Conservation (phyloP, 2,888 invertebrate species). For the Eupithecia insigniata region DNA sequence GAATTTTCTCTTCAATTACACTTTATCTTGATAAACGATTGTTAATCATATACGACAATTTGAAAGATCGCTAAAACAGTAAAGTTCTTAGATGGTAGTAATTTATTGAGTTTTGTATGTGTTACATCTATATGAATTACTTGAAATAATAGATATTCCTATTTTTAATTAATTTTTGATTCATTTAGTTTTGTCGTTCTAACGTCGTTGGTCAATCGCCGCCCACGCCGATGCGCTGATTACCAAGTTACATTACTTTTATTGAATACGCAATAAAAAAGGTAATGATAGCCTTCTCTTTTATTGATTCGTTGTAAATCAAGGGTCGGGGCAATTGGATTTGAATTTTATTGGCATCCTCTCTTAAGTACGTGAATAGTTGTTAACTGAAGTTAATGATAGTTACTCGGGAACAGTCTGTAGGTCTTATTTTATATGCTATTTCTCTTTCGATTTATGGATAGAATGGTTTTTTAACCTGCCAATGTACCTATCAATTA, state of each 20-base stretch:
- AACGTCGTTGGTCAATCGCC: slow-evolving; percentile 45
- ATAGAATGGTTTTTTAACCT: neutral
- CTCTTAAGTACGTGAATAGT: slow-evolving; percentile 69
- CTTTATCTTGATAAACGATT: neutral
- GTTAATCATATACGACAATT: neutral
- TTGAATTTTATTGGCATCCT: slow-evolving; percentile 78
- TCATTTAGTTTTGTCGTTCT: slow-evolving; percentile 40
- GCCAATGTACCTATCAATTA: neutral
- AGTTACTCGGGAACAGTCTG: slow-evolving; percentile 54
- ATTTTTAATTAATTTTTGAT: neutral
- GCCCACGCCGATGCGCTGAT: slow-evolving; percentile 57
- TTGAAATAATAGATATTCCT: neutral
- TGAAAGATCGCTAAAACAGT: slow-evolving; percentile 55
- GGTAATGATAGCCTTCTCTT: slow-evolving; percentile 80
- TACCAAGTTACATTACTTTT: slow-evolving; percentile 77
- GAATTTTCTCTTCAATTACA: neutral
- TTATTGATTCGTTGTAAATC: slow-evolving; percentile 83
- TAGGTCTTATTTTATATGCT: slow-evolving; percentile 13
- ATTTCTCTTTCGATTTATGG: slow-evolving; percentile 7
- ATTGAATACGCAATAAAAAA: slow-evolving; percentile 79
- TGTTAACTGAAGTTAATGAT: slow-evolving; percentile 70
- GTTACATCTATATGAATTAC: neutral
- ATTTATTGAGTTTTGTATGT: neutral
- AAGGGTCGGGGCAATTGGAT: slow-evolving; percentile 79
- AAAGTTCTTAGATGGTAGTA: slow-evolving; percentile 49